Evolutionary conservation across 2,888 invertebrate genomes (phyloP), one percentile per base, ranked within the genome.

Genomic region (Caenorhabditis sp.): DNA sequence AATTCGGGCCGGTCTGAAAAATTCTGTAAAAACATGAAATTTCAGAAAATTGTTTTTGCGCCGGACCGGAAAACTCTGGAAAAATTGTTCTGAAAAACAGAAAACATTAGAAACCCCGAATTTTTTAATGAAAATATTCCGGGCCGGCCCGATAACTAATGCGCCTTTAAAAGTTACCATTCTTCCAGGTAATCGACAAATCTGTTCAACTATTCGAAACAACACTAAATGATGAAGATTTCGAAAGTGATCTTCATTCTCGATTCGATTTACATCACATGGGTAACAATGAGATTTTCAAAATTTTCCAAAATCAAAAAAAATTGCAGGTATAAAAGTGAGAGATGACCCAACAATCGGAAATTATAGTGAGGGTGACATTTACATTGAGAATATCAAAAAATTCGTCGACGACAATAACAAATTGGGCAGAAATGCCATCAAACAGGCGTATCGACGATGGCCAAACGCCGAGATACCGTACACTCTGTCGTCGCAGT

Each of bases 401-500:
- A 64, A 75, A 23, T 83, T 84, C 67, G 81, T 81, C 37, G 81
- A 81, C 19, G 74, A 81, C 31, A 81, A 81, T 59, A 82, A 81
- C 54, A 73, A 81, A 21, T 61, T 86, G 53, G 84, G 80, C 12
- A 63, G 86, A 54, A 86, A 85, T 63, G 83, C 86, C 0, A 86
- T 86, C 59, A 24, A 82, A 26, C 84, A 86, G 60, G 67, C 73
- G n/a, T 84, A 86, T 63, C 72, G 86, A 51, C 69, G 78, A 26
- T 87, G 86, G 86, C 85, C 86, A 8, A 82, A 82, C 64, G 83
- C 77, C 8, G 84, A 83, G 62, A 87, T 87, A 37, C 88, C 88
- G 1, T 88, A 88, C 78, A 80, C 85, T 14, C 65, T 88, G 23
- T 86, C 86, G 6, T 79, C 81, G 0, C 81, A 83, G 58, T 87